Percentiles rank a stretch among this genome's conserved stretches.
These are phyloP conservation scores for Cichlasoma orientale DNA, from an alignment of 2,797 vertebrate genomes.

Conservation along the genomic window DNA sequence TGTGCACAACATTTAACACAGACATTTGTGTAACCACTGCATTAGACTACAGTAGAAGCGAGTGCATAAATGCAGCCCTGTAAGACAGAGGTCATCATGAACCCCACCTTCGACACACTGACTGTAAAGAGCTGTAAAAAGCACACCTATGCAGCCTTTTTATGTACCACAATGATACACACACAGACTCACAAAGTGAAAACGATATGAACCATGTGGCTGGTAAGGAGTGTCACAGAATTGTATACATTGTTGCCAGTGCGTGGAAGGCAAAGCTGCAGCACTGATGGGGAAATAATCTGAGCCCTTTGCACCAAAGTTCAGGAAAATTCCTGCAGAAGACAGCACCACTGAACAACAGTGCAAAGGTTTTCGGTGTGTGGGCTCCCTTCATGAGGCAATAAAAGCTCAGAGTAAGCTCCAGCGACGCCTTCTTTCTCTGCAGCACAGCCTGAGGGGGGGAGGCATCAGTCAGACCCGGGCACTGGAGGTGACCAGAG, in stretches of 20 bases:
- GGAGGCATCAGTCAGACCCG: conserved; percentile 11
- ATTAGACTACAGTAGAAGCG: too few relatives aligned
- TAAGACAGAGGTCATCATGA: too few relatives aligned
- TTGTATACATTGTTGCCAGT: neutral
- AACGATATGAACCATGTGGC: accelerated
- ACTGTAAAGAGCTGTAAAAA: too few relatives aligned
- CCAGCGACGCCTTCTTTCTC: neutral
- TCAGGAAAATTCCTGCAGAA: neutral
- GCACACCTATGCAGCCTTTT: too few relatives aligned
- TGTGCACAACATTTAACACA: too few relatives aligned
- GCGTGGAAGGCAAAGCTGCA: neutral
- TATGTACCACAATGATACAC: too few relatives aligned
- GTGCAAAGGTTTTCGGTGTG: accelerated
- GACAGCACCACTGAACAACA: neutral
- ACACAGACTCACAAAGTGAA: neutral
- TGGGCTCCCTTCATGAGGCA: neutral
- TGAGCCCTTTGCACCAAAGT: neutral
- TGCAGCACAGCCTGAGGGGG: neutral
- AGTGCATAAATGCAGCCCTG: too few relatives aligned
- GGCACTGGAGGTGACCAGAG: conserved; percentile 4
- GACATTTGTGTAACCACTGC: too few relatives aligned
- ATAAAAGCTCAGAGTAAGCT: neutral
- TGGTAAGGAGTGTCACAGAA: neutral
- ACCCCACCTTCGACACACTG: too few relatives aligned
- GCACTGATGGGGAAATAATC: neutral